Conservation (phyloP, 2,888 invertebrate genomes). For the Drosophila pullipes region DNA sequence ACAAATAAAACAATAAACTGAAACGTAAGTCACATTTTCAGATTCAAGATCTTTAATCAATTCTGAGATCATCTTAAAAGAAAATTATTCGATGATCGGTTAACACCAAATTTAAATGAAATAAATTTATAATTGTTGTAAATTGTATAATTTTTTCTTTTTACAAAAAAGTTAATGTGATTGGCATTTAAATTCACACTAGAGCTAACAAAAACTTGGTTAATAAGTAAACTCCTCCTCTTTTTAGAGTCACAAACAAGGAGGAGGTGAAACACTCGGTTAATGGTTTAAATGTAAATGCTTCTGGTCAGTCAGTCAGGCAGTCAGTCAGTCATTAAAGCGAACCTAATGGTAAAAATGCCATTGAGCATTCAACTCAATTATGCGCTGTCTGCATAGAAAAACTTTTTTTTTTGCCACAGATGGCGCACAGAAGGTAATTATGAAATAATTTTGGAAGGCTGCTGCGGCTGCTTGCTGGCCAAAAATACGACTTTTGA, state of each 20-base stretch:
- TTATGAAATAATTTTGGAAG: slow-evolving; percentile 47
- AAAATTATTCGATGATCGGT: not conserved
- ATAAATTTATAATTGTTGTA: not conserved
- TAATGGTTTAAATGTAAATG: slow-evolving; percentile 38
- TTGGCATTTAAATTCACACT: not conserved
- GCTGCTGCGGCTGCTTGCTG: slow-evolving; percentile 16
- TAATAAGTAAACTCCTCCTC: not conserved
- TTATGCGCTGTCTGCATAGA: slow-evolving; percentile 47
- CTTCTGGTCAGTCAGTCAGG: slow-evolving; percentile 12
- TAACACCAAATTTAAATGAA: not conserved
- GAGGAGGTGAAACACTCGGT: slow-evolving; percentile 19
- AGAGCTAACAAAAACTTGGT: not conserved
- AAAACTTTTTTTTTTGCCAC: slow-evolving; percentile 2
- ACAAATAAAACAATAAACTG: not conserved
- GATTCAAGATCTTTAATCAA: not conserved
- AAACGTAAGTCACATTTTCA: not conserved
- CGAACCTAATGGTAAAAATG: slow-evolving; percentile 40
- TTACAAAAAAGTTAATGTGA: not conserved
- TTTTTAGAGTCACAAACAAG: not conserved
- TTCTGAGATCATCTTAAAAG: not conserved
- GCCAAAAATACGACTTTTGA: slow-evolving; percentile 31
- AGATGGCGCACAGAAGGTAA: slow-evolving; percentile 37
- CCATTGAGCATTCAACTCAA: slow-evolving; percentile 47
- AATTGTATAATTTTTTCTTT: not conserved
- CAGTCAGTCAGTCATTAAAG: slow-evolving; percentile 37